Base-by-base conservation (phyloP, 37 sponge, comb jelly and placozoan species). In the Sycon ciliatum region DNA sequence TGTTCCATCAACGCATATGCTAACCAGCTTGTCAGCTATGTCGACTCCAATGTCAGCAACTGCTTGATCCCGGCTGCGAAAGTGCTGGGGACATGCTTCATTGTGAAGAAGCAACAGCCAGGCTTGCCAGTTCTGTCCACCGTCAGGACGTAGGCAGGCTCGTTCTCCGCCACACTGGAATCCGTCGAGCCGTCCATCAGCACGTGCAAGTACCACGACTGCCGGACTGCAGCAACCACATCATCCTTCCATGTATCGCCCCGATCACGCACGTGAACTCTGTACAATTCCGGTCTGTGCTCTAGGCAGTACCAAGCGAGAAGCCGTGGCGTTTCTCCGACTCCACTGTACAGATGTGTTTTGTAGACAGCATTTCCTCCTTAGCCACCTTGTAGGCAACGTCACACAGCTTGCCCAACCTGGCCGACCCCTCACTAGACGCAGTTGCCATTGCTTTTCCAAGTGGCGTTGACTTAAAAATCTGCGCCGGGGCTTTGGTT, bases 241-340 rank as follows among this genome's bases (percentile, higher is more conserved):
- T 13, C 53, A 7, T 60, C 63, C 63, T 28, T 60, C 16, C 32
- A 22, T 42, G 31, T 11, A 22, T 18, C 67, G 24, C n/a, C n/a
- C 67, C 67, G 34, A 74, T 74, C 1, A 74, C 24, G 28, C 22
- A 26, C n/a, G 16, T 60, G 26, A 60, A 60, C 9, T 60, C 63
- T 22, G 7, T 85, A 24, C 85, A 36, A 67, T 67, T 57, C 7
- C 16, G 69, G 24, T 80, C 78, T 71, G 69, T 85, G 22, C 64
- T 63, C 49, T 76, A 85, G 4, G 68, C 42, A 31, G 39, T 69
- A 27, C 81, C 78, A 65, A 85, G 38, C 13, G n/a, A 39, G 16
- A 85, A 77, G 36, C 85, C 85, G 79, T 84, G 80, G 39, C 65
- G 66, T 4, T 70, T 76, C 64, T 84, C 85, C 46, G 79, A 57